A percentile compares a stretch with the other conserved stretches of the same genome.
phyloP scores from a whole-genome alignment of 2,888 invertebrate species.

The Chaetoderma sp. region DNA sequence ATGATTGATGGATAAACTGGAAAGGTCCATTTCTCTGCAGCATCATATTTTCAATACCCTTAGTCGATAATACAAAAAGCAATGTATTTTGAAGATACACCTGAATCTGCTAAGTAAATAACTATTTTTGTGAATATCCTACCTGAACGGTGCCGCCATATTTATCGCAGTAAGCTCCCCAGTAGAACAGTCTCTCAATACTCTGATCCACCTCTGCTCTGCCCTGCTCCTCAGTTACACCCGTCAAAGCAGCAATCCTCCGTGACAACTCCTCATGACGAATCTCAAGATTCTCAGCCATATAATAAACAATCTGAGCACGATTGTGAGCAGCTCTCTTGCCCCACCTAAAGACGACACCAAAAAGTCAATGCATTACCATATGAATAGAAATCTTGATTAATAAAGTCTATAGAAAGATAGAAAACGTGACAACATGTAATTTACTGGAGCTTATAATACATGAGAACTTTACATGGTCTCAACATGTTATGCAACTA shows the following conservation, averaged over 20 bases:
- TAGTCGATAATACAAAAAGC: too few species aligned
- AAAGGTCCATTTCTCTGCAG: too few species aligned
- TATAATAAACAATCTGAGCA: conserved; percentile 70
- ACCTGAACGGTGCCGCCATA: conserved; percentile 69
- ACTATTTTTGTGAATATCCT: not conserved
- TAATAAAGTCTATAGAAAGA: not conserved
- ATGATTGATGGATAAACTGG: too few species aligned
- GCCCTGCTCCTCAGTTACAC: conserved; percentile 47
- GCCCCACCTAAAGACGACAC: conserved; percentile 60
- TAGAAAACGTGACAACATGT: not conserved
- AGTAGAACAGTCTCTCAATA: conserved; percentile 68
- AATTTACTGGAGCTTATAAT: too few species aligned
- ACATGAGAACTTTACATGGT: too few species aligned
- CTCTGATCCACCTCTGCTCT: conserved; percentile 61
- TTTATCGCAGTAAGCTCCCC: conserved; percentile 70
- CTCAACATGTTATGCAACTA: too few species aligned
- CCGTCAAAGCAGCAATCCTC: conserved; percentile 60
- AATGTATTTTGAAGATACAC: too few species aligned
- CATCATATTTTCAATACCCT: too few species aligned
- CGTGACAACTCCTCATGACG: conserved; percentile 61
- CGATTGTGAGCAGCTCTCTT: conserved; percentile 68
- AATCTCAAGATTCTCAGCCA: conserved; percentile 70
- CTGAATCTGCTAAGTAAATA: not conserved
- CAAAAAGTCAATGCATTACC: not conserved
- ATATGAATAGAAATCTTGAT: not conserved